phyloP scores from a whole-genome alignment of 2,797 vertebrate genomes.

The Lepilemur septentrionalis region DNA sequence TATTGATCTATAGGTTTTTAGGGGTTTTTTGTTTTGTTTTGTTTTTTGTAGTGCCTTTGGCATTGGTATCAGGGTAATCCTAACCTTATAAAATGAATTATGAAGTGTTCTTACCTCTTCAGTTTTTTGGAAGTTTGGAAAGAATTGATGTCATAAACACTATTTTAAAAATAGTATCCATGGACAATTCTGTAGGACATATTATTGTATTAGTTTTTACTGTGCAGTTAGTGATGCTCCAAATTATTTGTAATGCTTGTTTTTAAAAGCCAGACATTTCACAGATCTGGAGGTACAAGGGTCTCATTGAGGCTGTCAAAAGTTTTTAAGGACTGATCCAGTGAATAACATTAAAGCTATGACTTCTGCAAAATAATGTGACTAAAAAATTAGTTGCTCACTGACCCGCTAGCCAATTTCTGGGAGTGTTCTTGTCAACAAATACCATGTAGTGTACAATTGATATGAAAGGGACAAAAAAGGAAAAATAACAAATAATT shows the following conservation, averaged over 20 bases:
- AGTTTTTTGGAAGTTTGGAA: not conserved
- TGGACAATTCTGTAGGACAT: not conserved
- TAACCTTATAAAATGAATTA: not conserved
- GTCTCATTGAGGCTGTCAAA: not conserved
- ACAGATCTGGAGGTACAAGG: not conserved
- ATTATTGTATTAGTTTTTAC: not conserved
- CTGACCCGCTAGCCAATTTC: not conserved
- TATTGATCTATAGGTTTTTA: not conserved
- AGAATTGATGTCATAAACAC: not conserved
- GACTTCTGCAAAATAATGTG: not conserved
- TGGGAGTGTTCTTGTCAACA: not conserved
- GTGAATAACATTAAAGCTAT: not conserved
- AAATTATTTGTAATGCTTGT: not conserved
- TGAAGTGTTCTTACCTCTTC: not conserved
- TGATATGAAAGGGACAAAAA: not conserved
- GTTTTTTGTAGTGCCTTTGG: not conserved
- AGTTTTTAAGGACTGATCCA: not conserved
- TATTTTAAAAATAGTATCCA: not conserved
- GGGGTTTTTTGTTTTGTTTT: not conserved
- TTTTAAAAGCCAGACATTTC: slow-evolving; percentile 4
- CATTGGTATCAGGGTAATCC: not conserved
- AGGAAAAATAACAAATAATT: not conserved
- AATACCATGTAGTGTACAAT: not conserved
- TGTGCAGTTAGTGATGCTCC: not conserved
- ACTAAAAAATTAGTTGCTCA: slow-evolving; percentile 14